Conservation (phyloP, 2,797 vertebrate genomes). For the Coccyzus lansbergi region DNA sequence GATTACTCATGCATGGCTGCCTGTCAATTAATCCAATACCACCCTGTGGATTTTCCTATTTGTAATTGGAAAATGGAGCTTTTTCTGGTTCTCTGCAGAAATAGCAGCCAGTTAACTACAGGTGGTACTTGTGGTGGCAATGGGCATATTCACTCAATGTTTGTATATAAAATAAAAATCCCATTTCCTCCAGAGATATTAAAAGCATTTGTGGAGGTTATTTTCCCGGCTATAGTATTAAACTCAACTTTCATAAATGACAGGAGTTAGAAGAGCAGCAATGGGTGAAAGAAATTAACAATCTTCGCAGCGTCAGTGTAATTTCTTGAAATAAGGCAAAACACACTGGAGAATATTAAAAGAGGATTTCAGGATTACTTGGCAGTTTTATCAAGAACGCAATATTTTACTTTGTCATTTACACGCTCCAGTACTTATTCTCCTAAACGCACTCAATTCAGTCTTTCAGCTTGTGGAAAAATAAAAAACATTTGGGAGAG, state of each 20-base stretch:
- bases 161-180: background rate
- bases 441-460: background rate
- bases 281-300: background rate
- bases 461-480: background rate
- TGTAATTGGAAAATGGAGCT: constrained; percentile 58
- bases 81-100: constrained; percentile 22
- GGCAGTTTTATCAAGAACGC: background rate
- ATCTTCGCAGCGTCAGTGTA: background rate
- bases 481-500: background rate
- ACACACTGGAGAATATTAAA: background rate
- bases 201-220: constrained; percentile 8
- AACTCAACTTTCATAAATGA: constrained; percentile 9
- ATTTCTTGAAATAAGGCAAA: background rate
- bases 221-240: background rate
- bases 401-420: background rate
- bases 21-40: constrained; percentile 62
- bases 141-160: background rate
- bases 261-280: background rate
- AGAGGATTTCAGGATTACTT: background rate
- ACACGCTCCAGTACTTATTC: background rate
- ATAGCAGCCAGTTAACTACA: constrained; percentile 47
- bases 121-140: constrained; percentile 8
- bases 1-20: constrained; percentile 49
- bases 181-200: constrained; percentile 1
- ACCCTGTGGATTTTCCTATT: constrained; percentile 48